phyloP scores from a whole-genome alignment of 2,113 vertebrate genomes.

The Oncorhynchus tshawytscha region DNA sequence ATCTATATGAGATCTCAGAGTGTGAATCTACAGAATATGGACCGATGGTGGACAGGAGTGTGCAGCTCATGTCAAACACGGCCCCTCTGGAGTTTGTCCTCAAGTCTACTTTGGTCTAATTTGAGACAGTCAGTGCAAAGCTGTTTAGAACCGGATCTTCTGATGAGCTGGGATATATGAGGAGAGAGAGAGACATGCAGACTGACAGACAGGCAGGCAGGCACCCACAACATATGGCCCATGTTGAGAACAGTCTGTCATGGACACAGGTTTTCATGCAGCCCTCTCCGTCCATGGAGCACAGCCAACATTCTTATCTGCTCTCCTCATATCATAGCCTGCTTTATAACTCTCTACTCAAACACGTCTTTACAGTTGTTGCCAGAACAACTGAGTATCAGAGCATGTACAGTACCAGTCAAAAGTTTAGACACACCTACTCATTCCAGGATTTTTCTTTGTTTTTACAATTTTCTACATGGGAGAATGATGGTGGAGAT shows the following conservation, averaged over 20 bases:
- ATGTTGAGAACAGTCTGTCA: constrained; percentile 7
- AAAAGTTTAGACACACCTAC: no score
- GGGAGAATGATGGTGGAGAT: no score
- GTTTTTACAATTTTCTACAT: no score
- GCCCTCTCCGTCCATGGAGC: constrained; percentile 27
- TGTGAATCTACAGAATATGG: not conserved
- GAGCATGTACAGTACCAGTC: not conserved
- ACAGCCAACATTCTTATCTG: constrained; percentile 41
- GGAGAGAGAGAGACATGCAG: constrained; percentile 13
- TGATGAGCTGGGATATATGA: not conserved
- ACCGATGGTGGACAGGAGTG: not conserved
- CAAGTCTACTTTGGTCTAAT: constrained; percentile 23
- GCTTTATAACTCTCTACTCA: constrained; percentile 32
- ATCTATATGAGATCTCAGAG: not conserved
- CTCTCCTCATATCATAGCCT: constrained; percentile 31
- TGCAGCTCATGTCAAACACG: constrained; percentile 8
- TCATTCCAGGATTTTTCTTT: no score
- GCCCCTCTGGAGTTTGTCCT: constrained; percentile 11
- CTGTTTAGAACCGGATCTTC: not conserved
- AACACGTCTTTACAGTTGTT: constrained; percentile 33
- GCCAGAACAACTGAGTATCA: constrained; percentile 31
- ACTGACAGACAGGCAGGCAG: constrained; percentile 6
- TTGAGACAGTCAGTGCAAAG: constrained; percentile 22
- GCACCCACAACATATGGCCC: no score
- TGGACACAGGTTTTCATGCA: constrained; percentile 13